A percentile compares a stretch with the other conserved stretches of the same genome.
These are phyloP conservation scores for Drosophila kikkawai DNA, from an alignment of 1,140 invertebrate genomes.

Conservation along the genomic window DNA sequence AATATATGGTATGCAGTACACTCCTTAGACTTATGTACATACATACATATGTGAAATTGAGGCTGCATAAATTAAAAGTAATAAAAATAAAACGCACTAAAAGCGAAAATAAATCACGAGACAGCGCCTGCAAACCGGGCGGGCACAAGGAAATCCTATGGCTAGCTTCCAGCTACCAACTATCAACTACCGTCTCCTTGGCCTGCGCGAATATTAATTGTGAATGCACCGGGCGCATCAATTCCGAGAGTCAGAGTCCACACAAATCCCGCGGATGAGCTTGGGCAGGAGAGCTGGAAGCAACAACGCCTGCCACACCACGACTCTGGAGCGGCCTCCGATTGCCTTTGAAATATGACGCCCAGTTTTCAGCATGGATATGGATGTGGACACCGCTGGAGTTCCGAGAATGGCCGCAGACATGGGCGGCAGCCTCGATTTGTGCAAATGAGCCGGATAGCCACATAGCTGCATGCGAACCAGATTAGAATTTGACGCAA, in stretches of 20 bases:
- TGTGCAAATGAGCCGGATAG: conserved; percentile 33
- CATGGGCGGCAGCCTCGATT: conserved; percentile 34
- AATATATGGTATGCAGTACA: neutral
- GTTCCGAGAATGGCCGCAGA: conserved; percentile 45
- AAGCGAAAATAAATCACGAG: conserved; percentile 77
- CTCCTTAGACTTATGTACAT: too few species aligned
- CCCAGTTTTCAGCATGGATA: conserved; percentile 54
- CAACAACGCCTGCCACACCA: conserved; percentile 30
- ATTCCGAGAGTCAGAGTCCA: conserved; percentile 26
- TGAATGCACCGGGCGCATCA: conserved; percentile 27
- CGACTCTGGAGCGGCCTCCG: conserved; percentile 10
- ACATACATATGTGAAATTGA: neutral
- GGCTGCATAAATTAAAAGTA: conserved; percentile 76
- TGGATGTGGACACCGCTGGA: conserved; percentile 45
- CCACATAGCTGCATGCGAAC: conserved; percentile 23
- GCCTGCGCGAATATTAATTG: conserved; percentile 36
- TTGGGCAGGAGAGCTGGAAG: neutral
- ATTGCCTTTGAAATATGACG: conserved; percentile 69
- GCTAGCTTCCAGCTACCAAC: conserved; percentile 36
- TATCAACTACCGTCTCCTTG: conserved; percentile 43
- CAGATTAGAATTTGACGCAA: conserved; percentile 52
- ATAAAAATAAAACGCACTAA: conserved; percentile 79
- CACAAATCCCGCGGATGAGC: conserved; percentile 16
- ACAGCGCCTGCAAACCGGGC: conserved; percentile 46
- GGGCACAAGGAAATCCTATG: conserved; percentile 60